Evolutionary conservation across 2,888 invertebrate genomes (phyloP).

Genomic region (Villa cingulata): DNA sequence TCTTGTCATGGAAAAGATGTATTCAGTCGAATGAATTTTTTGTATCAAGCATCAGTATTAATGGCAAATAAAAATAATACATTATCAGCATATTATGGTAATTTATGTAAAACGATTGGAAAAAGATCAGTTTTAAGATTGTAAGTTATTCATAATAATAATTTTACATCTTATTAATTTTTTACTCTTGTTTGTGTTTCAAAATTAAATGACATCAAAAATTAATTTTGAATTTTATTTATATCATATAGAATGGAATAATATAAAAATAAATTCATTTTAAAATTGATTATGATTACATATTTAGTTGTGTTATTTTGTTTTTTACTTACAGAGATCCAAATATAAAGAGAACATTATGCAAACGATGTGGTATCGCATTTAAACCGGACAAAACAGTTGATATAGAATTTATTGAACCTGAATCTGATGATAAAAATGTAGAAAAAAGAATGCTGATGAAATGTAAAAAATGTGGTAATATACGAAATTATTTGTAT

Average conservation of each 20-base stretch:
- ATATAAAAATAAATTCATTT: too few species aligned
- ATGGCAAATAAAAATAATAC: slow-evolving; percentile 27
- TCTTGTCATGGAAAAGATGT: slow-evolving; percentile 15
- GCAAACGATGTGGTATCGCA: slow-evolving; percentile 28
- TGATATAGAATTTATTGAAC: slow-evolving; percentile 15
- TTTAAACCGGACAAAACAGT: slow-evolving; percentile 27
- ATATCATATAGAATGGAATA: too few species aligned
- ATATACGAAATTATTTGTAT: slow-evolving; percentile 22
- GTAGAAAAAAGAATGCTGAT: slow-evolving; percentile 14
- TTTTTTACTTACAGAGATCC: slow-evolving; percentile 24
- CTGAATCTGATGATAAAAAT: slow-evolving; percentile 1
- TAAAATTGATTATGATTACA: too few species aligned
- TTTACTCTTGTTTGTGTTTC: too few species aligned
- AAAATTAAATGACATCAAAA: too few species aligned
- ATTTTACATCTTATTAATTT: too few species aligned
- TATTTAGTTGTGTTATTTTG: too few species aligned
- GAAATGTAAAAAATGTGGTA: slow-evolving; percentile 25
- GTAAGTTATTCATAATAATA: slow-evolving; percentile 19
- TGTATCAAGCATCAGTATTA: slow-evolving; percentile 31
- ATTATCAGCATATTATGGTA: slow-evolving; percentile 30
- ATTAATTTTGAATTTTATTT: too few species aligned
- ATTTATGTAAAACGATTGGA: slow-evolving; percentile 28
- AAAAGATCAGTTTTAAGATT: slow-evolving; percentile 30
- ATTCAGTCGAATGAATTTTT: slow-evolving; percentile 31
- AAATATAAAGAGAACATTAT: slow-evolving; percentile 28